A percentile compares a stretch with the other conserved stretches of the same genome.
These are phyloP conservation scores for Trisateles emortualis DNA, from an alignment of 2,888 invertebrate genomes.

Conservation along the genomic window DNA sequence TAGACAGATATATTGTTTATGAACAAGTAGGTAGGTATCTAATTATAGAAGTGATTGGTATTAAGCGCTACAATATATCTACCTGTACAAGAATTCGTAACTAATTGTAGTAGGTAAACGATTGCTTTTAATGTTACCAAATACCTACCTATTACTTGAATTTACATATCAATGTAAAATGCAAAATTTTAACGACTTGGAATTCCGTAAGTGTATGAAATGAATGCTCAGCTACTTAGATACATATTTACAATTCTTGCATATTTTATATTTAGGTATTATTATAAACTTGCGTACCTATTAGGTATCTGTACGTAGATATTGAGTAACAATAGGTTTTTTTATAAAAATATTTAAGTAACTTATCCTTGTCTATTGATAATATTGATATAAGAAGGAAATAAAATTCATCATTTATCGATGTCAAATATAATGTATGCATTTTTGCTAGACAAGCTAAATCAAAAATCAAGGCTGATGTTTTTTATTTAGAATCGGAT, in stretches of 20 bases:
- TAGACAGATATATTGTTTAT: slow-evolving; percentile 16
- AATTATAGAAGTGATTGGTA: slow-evolving; percentile 42
- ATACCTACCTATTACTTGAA: background rate
- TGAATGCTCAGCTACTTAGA: too few species aligned
- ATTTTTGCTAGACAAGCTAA: background rate
- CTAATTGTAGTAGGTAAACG: slow-evolving; percentile 21
- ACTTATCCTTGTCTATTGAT: too few species aligned
- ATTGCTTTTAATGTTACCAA: slow-evolving; percentile 17
- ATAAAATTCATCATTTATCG: too few species aligned
- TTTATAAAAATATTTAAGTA: too few species aligned
- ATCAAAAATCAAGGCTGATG: slow-evolving; percentile 3
- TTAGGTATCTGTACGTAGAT: too few species aligned
- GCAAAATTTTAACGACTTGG: background rate
- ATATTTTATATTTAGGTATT: too few species aligned
- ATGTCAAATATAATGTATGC: too few species aligned
- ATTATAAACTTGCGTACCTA: too few species aligned
- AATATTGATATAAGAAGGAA: too few species aligned
- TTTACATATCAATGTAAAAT: slow-evolving; percentile 12
- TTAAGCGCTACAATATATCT: slow-evolving; percentile 21
- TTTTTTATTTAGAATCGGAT: slow-evolving; percentile 3
- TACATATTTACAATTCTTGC: too few species aligned
- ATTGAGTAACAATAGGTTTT: too few species aligned
- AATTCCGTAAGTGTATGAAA: too few species aligned
- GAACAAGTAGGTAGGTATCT: slow-evolving; percentile 14
- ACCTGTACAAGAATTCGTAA: slow-evolving; percentile 22